Conservation (phyloP, 2,113 vertebrate species). For the Sylvia atricapilla region DNA sequence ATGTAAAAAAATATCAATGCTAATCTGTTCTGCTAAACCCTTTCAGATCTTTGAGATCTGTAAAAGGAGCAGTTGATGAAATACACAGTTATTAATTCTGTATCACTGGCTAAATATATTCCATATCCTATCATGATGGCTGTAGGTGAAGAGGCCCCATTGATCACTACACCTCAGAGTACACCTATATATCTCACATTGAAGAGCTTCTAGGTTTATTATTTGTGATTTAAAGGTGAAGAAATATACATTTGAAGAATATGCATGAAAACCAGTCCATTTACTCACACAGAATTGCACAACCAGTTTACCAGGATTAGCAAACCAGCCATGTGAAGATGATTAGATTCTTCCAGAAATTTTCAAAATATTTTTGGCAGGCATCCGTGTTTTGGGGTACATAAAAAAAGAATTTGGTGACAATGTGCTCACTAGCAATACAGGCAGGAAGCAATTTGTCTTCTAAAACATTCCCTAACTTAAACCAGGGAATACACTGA, state of each 20-base stretch:
- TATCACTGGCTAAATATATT: neutral
- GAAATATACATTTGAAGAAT: neutral
- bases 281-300: neutral
- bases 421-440: neutral
- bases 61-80: neutral
- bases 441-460: neutral
- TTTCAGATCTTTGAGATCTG: neutral
- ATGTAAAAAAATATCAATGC: neutral
- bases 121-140: neutral
- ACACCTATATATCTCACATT: neutral
- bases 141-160: neutral
- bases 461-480: neutral
- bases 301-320: neutral
- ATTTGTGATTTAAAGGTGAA: neutral
- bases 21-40: neutral
- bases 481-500: neutral
- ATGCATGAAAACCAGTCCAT: neutral
- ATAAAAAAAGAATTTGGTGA: neutral
- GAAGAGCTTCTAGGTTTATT: neutral
- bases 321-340: neutral
- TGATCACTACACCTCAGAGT: neutral
- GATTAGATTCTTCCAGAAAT: neutral
- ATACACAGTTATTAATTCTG: neutral
- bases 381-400: neutral
- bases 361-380: slow-evolving; percentile 1